Percentiles rank a stretch among this genome's conserved stretches.
Conservation (phyloP, 2,888 invertebrate species). For the Apotomis turbidana region DNA sequence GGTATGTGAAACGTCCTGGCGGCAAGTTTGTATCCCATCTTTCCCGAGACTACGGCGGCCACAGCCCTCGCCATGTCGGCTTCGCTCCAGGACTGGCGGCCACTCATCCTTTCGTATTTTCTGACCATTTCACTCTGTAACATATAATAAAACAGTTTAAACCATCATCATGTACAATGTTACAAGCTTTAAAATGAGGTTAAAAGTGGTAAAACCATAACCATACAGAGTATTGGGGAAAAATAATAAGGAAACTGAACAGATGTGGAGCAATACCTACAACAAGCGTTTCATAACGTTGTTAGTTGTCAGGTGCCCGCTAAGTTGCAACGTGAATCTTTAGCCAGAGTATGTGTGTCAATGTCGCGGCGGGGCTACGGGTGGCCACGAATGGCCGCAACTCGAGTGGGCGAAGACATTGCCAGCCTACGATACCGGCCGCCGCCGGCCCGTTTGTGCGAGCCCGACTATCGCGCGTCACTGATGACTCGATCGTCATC, state of each 20-base stretch:
- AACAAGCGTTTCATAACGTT: slow-evolving; percentile 28
- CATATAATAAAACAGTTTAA: slow-evolving; percentile 31
- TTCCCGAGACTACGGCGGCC: slow-evolving; percentile 78
- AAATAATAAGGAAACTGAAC: slow-evolving; percentile 31
- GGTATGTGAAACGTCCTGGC: slow-evolving; percentile 79
- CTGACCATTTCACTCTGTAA: slow-evolving; percentile 79
- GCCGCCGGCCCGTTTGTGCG: slow-evolving; percentile 9
- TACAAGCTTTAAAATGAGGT: neutral
- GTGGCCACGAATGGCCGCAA: slow-evolving; percentile 35
- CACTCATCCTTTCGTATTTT: slow-evolving; percentile 81
- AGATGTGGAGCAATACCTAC: slow-evolving; percentile 15
- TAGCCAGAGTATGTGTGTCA: slow-evolving; percentile 39
- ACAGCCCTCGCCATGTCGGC: slow-evolving; percentile 80
- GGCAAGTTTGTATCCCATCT: slow-evolving; percentile 80
- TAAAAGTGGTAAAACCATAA: neutral
- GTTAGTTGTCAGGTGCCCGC: slow-evolving; percentile 27
- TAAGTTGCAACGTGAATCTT: slow-evolving; percentile 40
- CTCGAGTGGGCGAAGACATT: slow-evolving; percentile 35
- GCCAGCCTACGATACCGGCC: slow-evolving; percentile 32
- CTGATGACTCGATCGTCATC: slow-evolving; percentile 41
- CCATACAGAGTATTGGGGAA: slow-evolving; percentile 18
- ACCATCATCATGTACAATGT: neutral
- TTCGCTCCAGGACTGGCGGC: slow-evolving; percentile 80
- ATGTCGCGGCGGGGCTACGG: slow-evolving; percentile 33
- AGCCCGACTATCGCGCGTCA: slow-evolving; percentile 51